Evolutionary conservation across 2,888 invertebrate species (phyloP).

Genomic region (Dorcus hopei): DNA sequence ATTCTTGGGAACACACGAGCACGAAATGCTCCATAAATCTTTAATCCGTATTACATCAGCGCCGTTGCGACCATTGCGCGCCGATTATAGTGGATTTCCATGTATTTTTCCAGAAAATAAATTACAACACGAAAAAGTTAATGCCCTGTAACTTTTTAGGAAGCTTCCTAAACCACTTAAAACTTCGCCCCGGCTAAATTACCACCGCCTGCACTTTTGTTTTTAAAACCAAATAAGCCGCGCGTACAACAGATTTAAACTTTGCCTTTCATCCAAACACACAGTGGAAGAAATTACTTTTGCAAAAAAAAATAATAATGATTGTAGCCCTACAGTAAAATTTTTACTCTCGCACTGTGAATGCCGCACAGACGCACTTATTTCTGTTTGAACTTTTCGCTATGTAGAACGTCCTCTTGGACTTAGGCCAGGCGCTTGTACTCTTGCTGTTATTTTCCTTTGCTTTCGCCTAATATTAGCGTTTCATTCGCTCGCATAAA

Average conservation of each 20-base stretch:
- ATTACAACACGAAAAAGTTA: slow-evolving; percentile 34
- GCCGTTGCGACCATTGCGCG: slow-evolving; percentile 24
- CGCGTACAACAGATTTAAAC: slow-evolving; percentile 14
- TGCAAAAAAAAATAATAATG: too few relatives aligned
- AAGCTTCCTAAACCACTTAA: slow-evolving; percentile 38
- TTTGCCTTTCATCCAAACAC: slow-evolving; percentile 11
- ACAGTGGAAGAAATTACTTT: too few relatives aligned
- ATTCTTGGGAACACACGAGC: slow-evolving; percentile 24
- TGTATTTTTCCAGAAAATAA: slow-evolving; percentile 40
- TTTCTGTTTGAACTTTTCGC: slow-evolving; percentile 30
- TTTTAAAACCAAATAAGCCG: slow-evolving; percentile 20
- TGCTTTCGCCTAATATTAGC: slow-evolving; percentile 17
- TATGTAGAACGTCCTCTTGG: slow-evolving; percentile 28
- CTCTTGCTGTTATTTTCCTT: slow-evolving; percentile 5
- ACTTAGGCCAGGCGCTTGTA: slow-evolving; percentile 28
- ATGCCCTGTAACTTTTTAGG: slow-evolving; percentile 36
- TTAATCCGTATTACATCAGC: slow-evolving; percentile 29
- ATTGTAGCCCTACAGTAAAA: too few relatives aligned
- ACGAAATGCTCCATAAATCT: slow-evolving; percentile 29
- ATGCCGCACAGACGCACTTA: slow-evolving; percentile 16
- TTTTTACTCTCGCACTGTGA: too few relatives aligned
- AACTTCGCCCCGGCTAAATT: slow-evolving; percentile 36
- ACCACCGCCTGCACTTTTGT: slow-evolving; percentile 36
- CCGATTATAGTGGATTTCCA: slow-evolving; percentile 39
- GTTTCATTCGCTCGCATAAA: slow-evolving; percentile 10